These are phyloP conservation scores for Phalacrocorax brasilianus DNA, from an alignment of 2,113 vertebrate species.

Conservation along the genomic window DNA sequence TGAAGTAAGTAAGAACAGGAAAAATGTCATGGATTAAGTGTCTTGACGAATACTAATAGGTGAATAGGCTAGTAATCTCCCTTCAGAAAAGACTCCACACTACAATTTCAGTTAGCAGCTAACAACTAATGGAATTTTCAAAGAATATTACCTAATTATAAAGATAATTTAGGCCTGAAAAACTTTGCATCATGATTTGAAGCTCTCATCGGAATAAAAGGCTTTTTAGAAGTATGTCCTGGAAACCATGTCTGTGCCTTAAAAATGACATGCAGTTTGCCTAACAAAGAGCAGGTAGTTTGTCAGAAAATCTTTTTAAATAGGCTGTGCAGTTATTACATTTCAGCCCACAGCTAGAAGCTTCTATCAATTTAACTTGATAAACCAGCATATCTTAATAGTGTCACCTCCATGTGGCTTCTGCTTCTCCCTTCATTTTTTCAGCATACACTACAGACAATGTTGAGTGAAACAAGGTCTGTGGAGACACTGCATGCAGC, in stretches of 20 bases:
- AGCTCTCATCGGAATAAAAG: background rate
- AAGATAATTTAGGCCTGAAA: background rate
- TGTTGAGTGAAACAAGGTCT: background rate
- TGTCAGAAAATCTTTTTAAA: background rate
- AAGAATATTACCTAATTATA: background rate
- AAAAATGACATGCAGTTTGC: background rate
- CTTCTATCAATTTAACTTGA: background rate
- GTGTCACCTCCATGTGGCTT: background rate
- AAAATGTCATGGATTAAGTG: background rate
- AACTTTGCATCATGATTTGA: background rate
- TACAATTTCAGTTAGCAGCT: background rate
- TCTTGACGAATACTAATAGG: background rate
- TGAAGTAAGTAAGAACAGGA: background rate
- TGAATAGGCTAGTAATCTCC: background rate
- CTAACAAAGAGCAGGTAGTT: background rate
- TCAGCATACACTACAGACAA: background rate
- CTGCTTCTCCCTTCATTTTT: background rate
- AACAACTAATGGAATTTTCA: background rate
- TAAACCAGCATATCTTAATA: background rate
- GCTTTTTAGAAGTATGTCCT: background rate
- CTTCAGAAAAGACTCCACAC: background rate
- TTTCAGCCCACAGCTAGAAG: background rate
- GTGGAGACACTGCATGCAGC: background rate
- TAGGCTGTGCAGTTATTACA: background rate
- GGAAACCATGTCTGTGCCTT: background rate